Conservation (phyloP, 92 coral and sea anemone genomes). For the Bergia puertoricense region DNA sequence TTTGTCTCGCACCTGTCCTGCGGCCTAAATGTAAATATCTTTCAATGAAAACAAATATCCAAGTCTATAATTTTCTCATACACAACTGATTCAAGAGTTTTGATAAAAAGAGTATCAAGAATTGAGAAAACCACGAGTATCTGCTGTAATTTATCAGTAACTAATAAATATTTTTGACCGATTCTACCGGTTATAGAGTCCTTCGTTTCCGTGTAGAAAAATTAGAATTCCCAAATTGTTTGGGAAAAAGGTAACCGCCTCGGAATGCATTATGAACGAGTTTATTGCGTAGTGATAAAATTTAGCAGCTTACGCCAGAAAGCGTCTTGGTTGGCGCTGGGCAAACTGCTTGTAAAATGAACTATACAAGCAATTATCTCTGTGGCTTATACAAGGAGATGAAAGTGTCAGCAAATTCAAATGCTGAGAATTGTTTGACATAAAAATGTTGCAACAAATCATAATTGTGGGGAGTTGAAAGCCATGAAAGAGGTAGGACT, state of each 20-base stretch:
- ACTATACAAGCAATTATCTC: not conserved
- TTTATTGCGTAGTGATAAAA: slow-evolving; percentile 10
- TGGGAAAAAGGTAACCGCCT: slow-evolving; percentile 21
- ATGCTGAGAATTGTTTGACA: not conserved
- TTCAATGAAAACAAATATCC: not conserved
- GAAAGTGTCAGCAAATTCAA: not conserved
- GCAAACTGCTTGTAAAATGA: slow-evolving; percentile 5
- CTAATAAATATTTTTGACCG: no score
- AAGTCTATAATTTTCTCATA: slow-evolving; percentile 10
- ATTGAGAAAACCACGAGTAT: not conserved
- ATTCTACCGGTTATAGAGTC: no score
- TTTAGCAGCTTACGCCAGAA: slow-evolving; percentile 25
- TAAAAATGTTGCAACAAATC: not conserved
- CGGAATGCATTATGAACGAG: slow-evolving; percentile 28
- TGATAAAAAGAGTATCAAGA: not conserved
- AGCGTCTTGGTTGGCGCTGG: not conserved
- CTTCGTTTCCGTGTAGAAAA: not conserved
- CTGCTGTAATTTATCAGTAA: no score
- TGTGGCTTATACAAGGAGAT: not conserved
- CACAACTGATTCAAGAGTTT: no score
- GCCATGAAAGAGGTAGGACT: not conserved
- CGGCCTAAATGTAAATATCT: not conserved
- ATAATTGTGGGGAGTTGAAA: not conserved
- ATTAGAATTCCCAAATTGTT: not conserved
- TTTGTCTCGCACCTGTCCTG: slow-evolving; percentile 1